Conservation (phyloP, 2,113 vertebrate species). For the Sprattus sprattus region DNA sequence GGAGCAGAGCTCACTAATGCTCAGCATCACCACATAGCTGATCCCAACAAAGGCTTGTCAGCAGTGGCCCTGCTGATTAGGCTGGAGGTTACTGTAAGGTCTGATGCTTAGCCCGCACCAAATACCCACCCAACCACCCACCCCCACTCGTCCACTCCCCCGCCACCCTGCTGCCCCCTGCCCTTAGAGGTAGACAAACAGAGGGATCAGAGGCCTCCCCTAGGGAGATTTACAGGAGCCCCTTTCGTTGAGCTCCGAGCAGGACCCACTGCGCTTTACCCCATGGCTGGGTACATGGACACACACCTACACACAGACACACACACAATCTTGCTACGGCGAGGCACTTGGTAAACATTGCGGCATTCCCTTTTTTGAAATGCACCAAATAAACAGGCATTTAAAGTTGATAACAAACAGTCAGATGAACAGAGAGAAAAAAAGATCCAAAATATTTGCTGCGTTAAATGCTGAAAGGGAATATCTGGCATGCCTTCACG, state of each 20-base stretch:
- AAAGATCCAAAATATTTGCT: neutral
- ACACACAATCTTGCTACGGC: neutral
- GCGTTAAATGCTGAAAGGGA: neutral
- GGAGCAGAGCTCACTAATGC: neutral
- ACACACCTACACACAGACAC: neutral
- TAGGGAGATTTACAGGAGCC: slow-evolving; percentile 39
- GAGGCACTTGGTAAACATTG: neutral
- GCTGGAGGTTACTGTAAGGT: slow-evolving; percentile 38
- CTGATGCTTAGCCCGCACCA: slow-evolving; percentile 32
- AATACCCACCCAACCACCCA: neutral
- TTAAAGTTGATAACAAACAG: neutral
- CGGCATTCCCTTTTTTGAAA: slow-evolving; percentile 5
- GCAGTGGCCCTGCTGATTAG: slow-evolving; percentile 51
- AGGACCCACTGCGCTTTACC: neutral
- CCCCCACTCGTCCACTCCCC: neutral
- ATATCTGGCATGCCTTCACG: neutral
- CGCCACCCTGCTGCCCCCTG: neutral
- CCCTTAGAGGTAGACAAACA: slow-evolving; percentile 46
- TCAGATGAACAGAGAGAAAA: neutral
- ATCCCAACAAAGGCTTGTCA: slow-evolving; percentile 41
- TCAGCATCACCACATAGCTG: slow-evolving; percentile 16
- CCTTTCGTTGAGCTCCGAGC: slow-evolving; percentile 12
- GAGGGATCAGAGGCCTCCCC: slow-evolving; percentile 59
- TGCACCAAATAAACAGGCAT: neutral
- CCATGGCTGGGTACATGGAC: neutral